Evolutionary conservation across 2,888 invertebrate species (phyloP).

Genomic region (Drosophila subsilvestris): DNA sequence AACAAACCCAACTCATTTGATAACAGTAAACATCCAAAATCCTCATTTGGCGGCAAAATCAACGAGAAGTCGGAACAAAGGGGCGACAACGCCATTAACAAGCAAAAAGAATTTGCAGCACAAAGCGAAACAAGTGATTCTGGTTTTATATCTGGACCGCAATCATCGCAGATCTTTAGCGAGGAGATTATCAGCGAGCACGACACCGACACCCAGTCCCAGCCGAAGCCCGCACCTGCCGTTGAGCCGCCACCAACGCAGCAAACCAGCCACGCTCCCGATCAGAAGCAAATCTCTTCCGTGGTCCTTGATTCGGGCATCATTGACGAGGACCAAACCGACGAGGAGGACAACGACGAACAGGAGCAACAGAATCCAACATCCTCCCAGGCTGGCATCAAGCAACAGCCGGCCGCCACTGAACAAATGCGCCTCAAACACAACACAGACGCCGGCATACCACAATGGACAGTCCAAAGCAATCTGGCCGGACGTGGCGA

Average conservation of each 20-base stretch:
- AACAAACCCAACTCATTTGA: constrained; percentile 55
- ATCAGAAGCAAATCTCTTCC: constrained; percentile 22
- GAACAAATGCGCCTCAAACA: constrained; percentile 87
- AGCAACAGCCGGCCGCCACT: constrained; percentile 44
- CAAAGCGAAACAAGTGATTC: constrained; percentile 83
- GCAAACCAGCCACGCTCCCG: constrained; percentile 26
- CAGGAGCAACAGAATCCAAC: constrained; percentile 37
- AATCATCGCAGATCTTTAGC: constrained; percentile 76
- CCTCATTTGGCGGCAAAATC: constrained; percentile 63
- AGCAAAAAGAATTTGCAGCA: constrained; percentile 62
- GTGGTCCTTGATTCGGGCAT: constrained; percentile 62
- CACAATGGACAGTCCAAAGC: constrained; percentile 86
- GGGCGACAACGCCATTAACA: constrained; percentile 61
- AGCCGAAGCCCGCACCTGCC: constrained; percentile 16
- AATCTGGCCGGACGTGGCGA: constrained; percentile 49
- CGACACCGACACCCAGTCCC: constrained; percentile 35
- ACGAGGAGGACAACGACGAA: constrained; percentile 28
- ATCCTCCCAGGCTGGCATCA: constrained; percentile 44
- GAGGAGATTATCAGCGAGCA: constrained; percentile 58
- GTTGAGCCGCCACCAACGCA: constrained; percentile 26
- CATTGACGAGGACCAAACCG: constrained; percentile 54
- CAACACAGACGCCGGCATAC: constrained; percentile 86
- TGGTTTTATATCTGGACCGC: constrained; percentile 85
- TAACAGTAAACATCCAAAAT: constrained; percentile 59
- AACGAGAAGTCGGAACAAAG: constrained; percentile 23